A percentile compares a stretch with the other conserved stretches of the same genome.
Evolutionary conservation across 1,140 invertebrate genomes (phyloP).

Genomic region (Bathynomus jamesi): DNA sequence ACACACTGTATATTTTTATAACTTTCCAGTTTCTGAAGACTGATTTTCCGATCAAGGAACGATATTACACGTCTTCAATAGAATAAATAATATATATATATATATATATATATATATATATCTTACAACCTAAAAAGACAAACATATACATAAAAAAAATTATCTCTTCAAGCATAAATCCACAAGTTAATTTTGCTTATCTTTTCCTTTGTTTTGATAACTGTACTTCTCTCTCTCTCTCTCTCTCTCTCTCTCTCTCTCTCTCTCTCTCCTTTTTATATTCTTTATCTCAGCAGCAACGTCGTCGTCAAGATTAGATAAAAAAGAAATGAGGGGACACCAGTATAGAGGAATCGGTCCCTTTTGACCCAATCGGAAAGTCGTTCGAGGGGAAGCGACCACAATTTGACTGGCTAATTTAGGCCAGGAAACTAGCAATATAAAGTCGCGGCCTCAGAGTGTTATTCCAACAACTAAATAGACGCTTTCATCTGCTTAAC

Average conservation of each 20-base stretch:
- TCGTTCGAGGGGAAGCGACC: neutral
- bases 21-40: too few relatives aligned
- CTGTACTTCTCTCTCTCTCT: neutral
- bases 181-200: neutral
- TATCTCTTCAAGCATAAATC: neutral
- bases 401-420: constrained; percentile 1
- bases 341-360: neutral
- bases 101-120: constrained; percentile 3
- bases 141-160: neutral
- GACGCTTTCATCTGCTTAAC: neutral
- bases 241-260: neutral
- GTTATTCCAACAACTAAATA: neutral
- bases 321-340: neutral
- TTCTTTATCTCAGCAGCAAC: neutral
- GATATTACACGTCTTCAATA: too few relatives aligned
- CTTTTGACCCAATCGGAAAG: neutral
- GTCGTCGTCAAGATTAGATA: neutral
- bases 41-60: too few relatives aligned
- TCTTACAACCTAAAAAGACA: neutral
- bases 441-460: neutral
- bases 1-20: too few relatives aligned
- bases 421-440: neutral
- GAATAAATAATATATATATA: neutral
- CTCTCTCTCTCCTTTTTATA: neutral
- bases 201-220: neutral